phyloP scores from a whole-genome alignment of 2,888 invertebrate species.

The Acleris holmiana region DNA sequence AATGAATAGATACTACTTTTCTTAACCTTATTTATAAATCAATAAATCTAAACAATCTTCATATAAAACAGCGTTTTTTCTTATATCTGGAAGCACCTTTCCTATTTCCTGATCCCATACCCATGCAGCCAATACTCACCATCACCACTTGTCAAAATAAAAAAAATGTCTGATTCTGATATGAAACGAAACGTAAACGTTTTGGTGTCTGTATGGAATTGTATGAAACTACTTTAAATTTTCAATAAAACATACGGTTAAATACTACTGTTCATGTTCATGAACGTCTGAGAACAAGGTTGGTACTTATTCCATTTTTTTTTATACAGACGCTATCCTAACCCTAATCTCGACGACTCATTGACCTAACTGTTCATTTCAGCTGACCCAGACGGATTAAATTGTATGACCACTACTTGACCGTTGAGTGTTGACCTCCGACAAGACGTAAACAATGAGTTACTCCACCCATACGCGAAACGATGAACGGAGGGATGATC shows the following conservation, averaged over 20 bases:
- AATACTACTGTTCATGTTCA: neutral
- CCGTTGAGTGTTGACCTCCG: conserved; percentile 26
- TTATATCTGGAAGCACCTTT: no score
- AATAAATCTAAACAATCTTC: no score
- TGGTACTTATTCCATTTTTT: neutral
- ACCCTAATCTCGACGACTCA: conserved; percentile 26
- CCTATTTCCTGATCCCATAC: no score
- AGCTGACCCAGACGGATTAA: conserved; percentile 26
- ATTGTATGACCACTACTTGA: conserved; percentile 34
- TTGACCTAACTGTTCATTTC: conserved; percentile 33
- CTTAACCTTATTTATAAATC: no score
- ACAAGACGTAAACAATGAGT: conserved; percentile 19
- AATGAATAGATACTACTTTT: no score
- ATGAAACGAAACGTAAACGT: no score
- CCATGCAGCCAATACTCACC: no score
- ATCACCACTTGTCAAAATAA: no score
- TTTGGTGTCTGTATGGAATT: no score
- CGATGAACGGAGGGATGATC: conserved; percentile 80
- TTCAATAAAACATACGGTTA: neutral
- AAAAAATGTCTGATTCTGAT: no score
- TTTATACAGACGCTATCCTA: conserved; percentile 1
- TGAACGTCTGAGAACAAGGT: conserved; percentile 5
- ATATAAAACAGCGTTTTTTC: no score
- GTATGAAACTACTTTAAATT: neutral
- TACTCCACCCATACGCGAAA: conserved; percentile 14